phyloP scores from a whole-genome alignment of 2,797 vertebrate genomes.

The Takifugu ocellatus region DNA sequence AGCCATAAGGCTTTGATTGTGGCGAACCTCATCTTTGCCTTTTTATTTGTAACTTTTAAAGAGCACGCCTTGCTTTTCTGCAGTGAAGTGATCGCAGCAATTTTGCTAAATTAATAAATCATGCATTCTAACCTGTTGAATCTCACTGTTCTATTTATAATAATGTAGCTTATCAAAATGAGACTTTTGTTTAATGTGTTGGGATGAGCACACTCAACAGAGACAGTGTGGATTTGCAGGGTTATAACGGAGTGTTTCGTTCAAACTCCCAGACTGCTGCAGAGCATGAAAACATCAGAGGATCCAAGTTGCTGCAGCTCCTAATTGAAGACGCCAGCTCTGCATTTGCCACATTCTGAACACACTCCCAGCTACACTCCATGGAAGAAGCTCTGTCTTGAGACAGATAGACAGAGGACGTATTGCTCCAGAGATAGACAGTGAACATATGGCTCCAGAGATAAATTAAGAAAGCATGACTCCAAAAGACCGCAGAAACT shows the following conservation, averaged over 20 bases:
- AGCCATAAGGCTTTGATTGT: conserved; percentile 58
- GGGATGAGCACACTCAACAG: conserved; percentile 14
- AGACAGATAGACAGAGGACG: conserved; percentile 12
- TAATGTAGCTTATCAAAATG: conserved; percentile 7
- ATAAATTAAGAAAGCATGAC: background rate
- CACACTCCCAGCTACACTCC: conserved; percentile 4
- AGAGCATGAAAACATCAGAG: conserved; percentile 73
- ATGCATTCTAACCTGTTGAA: too few relatives aligned
- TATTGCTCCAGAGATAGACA: conserved; percentile 16
- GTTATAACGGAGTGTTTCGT: conserved; percentile 65
- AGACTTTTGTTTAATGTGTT: conserved; percentile 21
- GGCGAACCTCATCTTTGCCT: conserved; percentile 43
- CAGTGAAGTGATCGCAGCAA: too few relatives aligned
- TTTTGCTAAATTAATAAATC: too few relatives aligned
- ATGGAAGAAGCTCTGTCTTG: conserved; percentile 15
- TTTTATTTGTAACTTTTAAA: conserved; percentile 41
- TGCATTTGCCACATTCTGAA: conserved; percentile 49
- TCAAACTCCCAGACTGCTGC: conserved; percentile 49
- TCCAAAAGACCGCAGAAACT: conserved; percentile 31
- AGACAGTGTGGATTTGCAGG: conserved; percentile 42
- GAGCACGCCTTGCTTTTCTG: conserved; percentile 3
- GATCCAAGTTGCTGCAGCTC: conserved; percentile 53
- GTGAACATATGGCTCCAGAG: conserved; percentile 13
- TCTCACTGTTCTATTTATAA: too few relatives aligned
- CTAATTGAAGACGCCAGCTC: conserved; percentile 68